These are phyloP conservation scores for Ianthella basta DNA, from an alignment of 37 sponge, comb jelly and placozoan species.

Conservation along the genomic window DNA sequence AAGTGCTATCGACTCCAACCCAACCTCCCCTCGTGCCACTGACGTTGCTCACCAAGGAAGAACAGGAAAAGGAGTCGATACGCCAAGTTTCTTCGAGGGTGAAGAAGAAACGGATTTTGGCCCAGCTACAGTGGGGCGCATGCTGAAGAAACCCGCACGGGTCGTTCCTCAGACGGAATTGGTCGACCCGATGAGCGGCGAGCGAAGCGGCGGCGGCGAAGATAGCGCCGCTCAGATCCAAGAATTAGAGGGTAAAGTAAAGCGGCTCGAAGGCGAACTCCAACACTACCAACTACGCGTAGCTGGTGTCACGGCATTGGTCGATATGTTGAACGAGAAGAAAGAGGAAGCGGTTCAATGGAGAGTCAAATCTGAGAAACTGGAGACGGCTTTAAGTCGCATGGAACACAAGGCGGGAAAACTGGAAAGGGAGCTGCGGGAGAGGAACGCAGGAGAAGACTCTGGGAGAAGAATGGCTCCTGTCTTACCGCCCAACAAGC, in stretches of 20 bases:
- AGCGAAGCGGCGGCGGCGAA: neutral
- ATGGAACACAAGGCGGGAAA: slow-evolving; percentile 72
- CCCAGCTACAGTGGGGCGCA: neutral
- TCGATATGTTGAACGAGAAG: slow-evolving; percentile 60
- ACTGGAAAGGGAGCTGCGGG: slow-evolving; percentile 52
- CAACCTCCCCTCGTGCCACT: no score
- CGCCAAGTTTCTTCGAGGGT: no score
- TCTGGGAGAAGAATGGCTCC: neutral
- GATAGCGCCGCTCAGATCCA: neutral
- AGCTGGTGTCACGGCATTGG: slow-evolving; percentile 73
- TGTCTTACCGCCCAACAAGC: slow-evolving; percentile 55
- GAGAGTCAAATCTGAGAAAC: slow-evolving; percentile 59
- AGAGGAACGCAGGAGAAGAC: neutral
- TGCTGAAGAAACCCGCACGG: neutral
- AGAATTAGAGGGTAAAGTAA: neutral
- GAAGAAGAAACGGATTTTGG: neutral
- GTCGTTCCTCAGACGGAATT: neutral
- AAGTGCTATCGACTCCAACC: no score
- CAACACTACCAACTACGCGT: slow-evolving; percentile 39
- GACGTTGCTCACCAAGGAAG: neutral
- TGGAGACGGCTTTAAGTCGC: slow-evolving; percentile 66
- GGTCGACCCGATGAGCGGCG: neutral
- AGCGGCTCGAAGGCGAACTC: neutral
- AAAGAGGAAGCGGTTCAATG: slow-evolving; percentile 31
- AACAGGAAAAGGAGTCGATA: neutral